Percentiles rank a stretch among this genome's conserved stretches.
These are phyloP conservation scores for Pavo muticus DNA, from an alignment of 2,113 vertebrate genomes.

Conservation along the genomic window DNA sequence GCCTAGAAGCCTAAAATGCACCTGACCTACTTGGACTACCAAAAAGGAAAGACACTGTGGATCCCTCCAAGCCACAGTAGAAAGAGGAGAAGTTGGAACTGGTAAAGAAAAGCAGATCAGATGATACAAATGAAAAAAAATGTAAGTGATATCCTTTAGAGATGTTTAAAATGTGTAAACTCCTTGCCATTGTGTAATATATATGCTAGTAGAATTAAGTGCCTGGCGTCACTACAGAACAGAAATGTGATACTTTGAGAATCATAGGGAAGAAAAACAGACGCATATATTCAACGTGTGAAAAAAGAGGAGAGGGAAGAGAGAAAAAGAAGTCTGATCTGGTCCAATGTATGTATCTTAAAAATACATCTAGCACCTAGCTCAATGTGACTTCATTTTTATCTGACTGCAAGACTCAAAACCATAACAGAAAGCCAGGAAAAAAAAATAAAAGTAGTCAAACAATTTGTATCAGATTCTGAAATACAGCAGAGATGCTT, in stretches of 20 bases:
- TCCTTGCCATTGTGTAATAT: not conserved
- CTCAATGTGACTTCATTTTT: not conserved
- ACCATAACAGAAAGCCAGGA: not conserved
- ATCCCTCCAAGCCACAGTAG: not conserved
- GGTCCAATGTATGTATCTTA: not conserved
- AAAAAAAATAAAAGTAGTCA: not conserved
- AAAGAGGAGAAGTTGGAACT: not conserved
- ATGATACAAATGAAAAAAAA: not conserved
- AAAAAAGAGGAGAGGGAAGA: not conserved
- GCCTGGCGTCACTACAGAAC: not conserved
- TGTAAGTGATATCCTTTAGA: not conserved
- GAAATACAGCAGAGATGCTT: constrained; percentile 8
- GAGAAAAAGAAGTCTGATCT: not conserved
- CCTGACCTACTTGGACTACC: not conserved
- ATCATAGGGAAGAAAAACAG: not conserved
- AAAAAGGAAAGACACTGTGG: not conserved
- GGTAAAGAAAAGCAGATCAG: not conserved
- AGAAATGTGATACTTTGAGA: constrained; percentile 5
- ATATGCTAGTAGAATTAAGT: not conserved
- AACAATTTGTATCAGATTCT: not conserved
- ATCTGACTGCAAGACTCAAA: not conserved
- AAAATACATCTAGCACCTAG: not conserved
- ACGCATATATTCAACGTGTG: not conserved
- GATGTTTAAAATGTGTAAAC: not conserved
- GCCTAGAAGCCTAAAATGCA: not conserved